Evolutionary conservation across 1,140 invertebrate genomes (phyloP), one percentile per base, ranked within the genome.

Genomic region (Drosophila funebris): DNA sequence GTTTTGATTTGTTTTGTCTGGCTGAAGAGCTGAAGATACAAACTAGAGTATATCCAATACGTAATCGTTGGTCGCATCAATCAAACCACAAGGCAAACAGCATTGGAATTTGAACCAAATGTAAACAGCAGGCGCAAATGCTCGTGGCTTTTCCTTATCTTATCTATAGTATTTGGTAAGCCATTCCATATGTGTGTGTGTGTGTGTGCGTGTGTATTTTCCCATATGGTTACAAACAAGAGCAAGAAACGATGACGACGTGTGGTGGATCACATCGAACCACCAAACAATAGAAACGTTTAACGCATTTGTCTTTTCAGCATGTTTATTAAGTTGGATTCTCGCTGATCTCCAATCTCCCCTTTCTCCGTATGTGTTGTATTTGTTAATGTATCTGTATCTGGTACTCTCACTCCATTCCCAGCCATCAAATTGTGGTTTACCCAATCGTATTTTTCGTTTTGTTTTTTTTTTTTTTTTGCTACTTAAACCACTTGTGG

Each of bases 51-150:
- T 54, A 64, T 54, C 37, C 48, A 64, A 22, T 33, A 11, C n/a
- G 37, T 56, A 69, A 63, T 63, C 66, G 37, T 13, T 29, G 14
- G 27, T 43, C 43, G 50, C 67, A 73, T 73, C 73, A 57, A 76
- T 76, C 74, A 76, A 62, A 54, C 63, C 57, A 68, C 22, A 73
- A 68, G 57, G 50, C 73, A 76, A 76, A 76, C 52, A 76, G 9
- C 37, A 76, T 53, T 73, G 41, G 29, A 50, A 61, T 36, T 53
- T 63, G 53, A 57, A 58, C 31, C 41, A 24, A 54, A 52, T 63
- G 70, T 76, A 73, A 76, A 76, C 53, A 76, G 29, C 33, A 16
- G 43, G 14, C 22, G 56, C 39, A 37, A 46, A 60, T 22, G 46
- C 14, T 41, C 27, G 14, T 56, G 36, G 50, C 54, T 48, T 48